Conservation (phyloP, 2,113 vertebrate species). For the Scalopus aquaticus region DNA sequence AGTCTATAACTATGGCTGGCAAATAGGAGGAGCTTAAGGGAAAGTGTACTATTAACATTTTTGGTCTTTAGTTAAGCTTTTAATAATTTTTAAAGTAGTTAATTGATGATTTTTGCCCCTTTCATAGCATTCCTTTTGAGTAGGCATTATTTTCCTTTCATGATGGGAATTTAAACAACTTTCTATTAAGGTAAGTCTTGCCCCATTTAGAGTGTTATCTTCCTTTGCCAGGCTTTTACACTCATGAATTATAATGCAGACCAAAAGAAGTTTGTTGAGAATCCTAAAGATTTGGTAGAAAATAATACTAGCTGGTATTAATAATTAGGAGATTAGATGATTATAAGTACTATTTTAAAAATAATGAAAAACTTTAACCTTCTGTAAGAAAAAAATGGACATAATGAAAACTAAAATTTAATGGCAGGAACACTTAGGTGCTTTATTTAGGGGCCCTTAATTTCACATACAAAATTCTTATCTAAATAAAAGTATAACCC, state of each 20-base stretch:
- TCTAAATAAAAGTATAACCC: too few relatives aligned
- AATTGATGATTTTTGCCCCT: not conserved
- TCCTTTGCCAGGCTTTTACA: not conserved
- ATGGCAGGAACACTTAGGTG: conserved; percentile 19
- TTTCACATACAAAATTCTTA: not conserved
- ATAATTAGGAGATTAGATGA: not conserved
- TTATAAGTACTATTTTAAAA: conserved; percentile 26
- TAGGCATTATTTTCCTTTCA: not conserved
- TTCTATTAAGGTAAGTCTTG: not conserved
- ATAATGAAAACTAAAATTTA: conserved; percentile 52
- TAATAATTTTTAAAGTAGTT: conserved; percentile 28
- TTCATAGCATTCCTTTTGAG: not conserved
- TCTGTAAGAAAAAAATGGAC: not conserved
- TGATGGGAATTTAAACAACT: conserved; percentile 19
- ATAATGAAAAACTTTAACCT: conserved; percentile 2
- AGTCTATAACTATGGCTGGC: not conserved
- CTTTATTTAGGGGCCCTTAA: not conserved
- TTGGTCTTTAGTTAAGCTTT: not conserved
- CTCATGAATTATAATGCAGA: not conserved
- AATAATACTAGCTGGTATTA: conserved; percentile 29
- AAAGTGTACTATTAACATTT: not conserved
- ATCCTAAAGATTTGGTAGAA: not conserved
- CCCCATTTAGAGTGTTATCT: not conserved
- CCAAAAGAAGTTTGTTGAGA: not conserved
- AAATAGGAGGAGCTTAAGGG: not conserved